Evolutionary conservation across 2,113 vertebrate species (phyloP), one percentile per base, ranked within the genome.

Genomic region (Meleagris gallopavo): DNA sequence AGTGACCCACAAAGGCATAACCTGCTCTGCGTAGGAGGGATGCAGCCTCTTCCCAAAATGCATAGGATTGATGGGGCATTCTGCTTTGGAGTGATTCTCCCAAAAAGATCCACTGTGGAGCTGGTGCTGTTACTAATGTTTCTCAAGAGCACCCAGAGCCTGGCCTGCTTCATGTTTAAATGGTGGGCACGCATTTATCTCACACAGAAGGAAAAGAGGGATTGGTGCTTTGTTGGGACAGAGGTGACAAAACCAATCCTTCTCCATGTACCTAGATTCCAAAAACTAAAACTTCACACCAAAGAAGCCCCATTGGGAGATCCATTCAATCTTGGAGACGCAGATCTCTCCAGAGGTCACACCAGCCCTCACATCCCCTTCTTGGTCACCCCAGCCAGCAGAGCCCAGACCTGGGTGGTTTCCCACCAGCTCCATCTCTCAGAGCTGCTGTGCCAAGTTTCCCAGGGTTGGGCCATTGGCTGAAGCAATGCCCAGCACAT

Each of bases 1-100:
- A 12, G 8, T 0, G 5, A 36, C 32, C 0, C 0, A 11, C 1
- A 48, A 11, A 46, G 46, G 2, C 43, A 62, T 0, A 55, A 78
- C n/a, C 20, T 90, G 80, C 11, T 61, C 21, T 3, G 9, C 48
- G 20, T 10, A 22, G 75, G 25, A 84, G 73, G 71, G 52, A 16
- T 18, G 45, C 73, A 67, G 61, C 32, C 76, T 57, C 45, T 60
- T 75, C 65, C 76, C 9, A 1, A 22, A 60, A 61, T 0, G 0
- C 20, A 27, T 24, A 75, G 75, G 55, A 41, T 0, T 7, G 58
- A 76, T 60, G 22, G 82, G 74, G 4, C 14, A 2, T 21, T 66
- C 65, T 40, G 8, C 15, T 50, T 45, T 32, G 18, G 71, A 61
- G 65, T 13, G 20, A 18, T 93, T 87, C 7, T 91, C 93, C 62